Conservation (phyloP, 2,113 vertebrate species). For the Microtus montanus region DNA sequence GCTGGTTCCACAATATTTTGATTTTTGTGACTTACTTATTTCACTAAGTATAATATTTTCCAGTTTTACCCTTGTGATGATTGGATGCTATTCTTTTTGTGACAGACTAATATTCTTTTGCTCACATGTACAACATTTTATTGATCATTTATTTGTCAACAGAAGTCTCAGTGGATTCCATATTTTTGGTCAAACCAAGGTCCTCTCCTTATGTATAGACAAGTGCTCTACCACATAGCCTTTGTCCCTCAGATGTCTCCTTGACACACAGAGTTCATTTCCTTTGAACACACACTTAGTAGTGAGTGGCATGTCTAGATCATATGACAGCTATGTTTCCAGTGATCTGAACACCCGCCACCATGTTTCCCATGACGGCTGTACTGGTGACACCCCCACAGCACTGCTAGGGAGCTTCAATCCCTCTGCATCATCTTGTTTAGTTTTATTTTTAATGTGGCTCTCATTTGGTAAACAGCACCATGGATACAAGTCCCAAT, state of each 20-base stretch:
- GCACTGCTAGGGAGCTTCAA: background rate
- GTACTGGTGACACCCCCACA: background rate
- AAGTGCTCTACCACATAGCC: no score
- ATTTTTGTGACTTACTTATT: background rate
- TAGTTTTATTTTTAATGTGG: background rate
- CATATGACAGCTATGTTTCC: background rate
- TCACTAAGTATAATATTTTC: background rate
- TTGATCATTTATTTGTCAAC: background rate
- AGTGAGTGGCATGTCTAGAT: background rate
- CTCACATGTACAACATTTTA: background rate
- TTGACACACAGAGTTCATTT: background rate
- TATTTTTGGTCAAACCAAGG: background rate
- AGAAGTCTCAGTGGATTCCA: background rate
- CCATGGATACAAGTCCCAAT: background rate
- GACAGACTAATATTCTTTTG: background rate
- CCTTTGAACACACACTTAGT: background rate
- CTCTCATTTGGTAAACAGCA: conserved; percentile 8
- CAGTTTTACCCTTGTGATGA: no score
- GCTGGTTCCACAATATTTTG: background rate
- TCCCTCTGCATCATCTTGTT: background rate
- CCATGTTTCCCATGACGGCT: no score
- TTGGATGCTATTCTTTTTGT: background rate
- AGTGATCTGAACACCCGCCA: background rate
- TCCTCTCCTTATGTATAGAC: background rate
- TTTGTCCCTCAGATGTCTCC: background rate